These are phyloP conservation scores for Pangasius krempfi DNA, from an alignment of 2,797 vertebrate species.

Conservation along the genomic window DNA sequence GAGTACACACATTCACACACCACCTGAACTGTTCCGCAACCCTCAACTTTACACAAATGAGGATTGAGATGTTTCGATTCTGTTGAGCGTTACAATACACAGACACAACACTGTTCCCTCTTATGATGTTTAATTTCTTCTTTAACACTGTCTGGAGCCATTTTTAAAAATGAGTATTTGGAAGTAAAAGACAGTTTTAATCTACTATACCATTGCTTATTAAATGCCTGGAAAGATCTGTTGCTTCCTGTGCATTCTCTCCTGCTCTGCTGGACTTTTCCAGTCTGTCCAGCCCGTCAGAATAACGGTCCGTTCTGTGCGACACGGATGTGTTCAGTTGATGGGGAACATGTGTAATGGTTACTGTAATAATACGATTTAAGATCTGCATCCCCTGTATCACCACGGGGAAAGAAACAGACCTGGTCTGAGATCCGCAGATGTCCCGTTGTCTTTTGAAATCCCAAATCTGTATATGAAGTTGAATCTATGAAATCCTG, in stretches of 20 bases:
- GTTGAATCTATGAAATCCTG: not conserved
- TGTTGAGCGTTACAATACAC: constrained; percentile 79
- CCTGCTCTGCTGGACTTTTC: constrained; percentile 29
- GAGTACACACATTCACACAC: constrained; percentile 57
- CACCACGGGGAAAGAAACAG: not conserved
- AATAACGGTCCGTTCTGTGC: not conserved
- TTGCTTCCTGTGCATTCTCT: constrained; percentile 70
- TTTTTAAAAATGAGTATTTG: constrained; percentile 70
- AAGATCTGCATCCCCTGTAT: not conserved
- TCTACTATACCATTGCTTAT: constrained; percentile 78
- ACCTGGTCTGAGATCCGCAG: not conserved
- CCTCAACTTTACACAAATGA: constrained; percentile 49
- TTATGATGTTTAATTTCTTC: constrained; percentile 69
- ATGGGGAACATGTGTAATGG: not conserved
- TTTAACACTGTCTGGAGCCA: constrained; percentile 76
- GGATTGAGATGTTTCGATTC: constrained; percentile 80
- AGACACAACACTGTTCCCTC: constrained; percentile 57
- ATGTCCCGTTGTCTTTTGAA: not conserved
- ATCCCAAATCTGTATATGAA: constrained; percentile 9
- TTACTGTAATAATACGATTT: not conserved
- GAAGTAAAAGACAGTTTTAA: constrained; percentile 72
- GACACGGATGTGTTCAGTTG: not conserved
- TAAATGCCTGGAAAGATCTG: constrained; percentile 77
- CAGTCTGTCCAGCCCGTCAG: not conserved
- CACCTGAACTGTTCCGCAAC: constrained; percentile 40